These are phyloP conservation scores for Drosophila lacertosa DNA, from an alignment of 1,140 invertebrate species.

Conservation along the genomic window DNA sequence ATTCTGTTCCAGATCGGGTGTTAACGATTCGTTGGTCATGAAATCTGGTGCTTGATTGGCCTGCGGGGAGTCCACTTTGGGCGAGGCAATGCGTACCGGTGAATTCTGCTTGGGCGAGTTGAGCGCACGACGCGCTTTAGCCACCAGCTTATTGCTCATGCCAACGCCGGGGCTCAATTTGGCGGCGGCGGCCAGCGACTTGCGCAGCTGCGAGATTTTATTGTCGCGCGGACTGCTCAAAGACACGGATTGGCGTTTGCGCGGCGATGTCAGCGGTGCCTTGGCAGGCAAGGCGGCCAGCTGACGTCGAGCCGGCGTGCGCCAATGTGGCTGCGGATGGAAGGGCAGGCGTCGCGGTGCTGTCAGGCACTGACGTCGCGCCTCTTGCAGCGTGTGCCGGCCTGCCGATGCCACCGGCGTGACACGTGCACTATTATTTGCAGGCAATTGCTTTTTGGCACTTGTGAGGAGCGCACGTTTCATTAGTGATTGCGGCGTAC, in stretches of 20 bases:
- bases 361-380: slow-evolving; percentile 43
- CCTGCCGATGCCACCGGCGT: slow-evolving; percentile 13
- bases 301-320: slow-evolving; percentile 19
- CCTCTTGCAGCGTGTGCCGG: slow-evolving; percentile 9
- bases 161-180: slow-evolving; percentile 42
- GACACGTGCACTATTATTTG: slow-evolving; percentile 6
- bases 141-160: slow-evolving; percentile 53
- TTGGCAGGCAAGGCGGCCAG: neutral
- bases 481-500: slow-evolving; percentile 73
- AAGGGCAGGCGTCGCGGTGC: slow-evolving; percentile 57
- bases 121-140: slow-evolving; percentile 66
- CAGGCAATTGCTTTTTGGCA: slow-evolving; percentile 62
- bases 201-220: slow-evolving; percentile 56
- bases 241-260: slow-evolving; percentile 22
- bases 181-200: slow-evolving; percentile 46
- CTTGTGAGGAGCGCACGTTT: slow-evolving; percentile 73
- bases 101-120: slow-evolving; percentile 45
- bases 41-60: neutral
- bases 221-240: slow-evolving; percentile 51
- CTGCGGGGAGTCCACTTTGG: neutral
- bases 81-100: slow-evolving; percentile 18
- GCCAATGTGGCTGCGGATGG: slow-evolving; percentile 23
- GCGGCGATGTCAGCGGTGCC: slow-evolving; percentile 43
- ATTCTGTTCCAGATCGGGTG: neutral
- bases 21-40: neutral